These are phyloP conservation scores for Harpagoxenus sublaevis DNA, from an alignment of 2,888 invertebrate species.

Conservation along the genomic window DNA sequence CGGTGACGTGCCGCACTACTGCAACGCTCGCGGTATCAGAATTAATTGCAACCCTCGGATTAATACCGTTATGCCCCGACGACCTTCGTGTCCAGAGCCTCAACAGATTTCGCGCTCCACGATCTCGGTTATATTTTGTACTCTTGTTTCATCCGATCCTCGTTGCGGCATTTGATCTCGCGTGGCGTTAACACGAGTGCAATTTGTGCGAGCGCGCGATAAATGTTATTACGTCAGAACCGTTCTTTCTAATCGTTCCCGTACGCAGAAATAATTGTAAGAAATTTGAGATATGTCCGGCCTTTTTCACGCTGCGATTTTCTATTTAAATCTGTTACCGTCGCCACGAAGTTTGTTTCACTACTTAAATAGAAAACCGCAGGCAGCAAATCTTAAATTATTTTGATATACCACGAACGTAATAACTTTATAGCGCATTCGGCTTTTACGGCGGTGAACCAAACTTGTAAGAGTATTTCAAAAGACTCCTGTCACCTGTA, in stretches of 20 bases:
- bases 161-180: slow-evolving; percentile 26
- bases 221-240: slow-evolving; percentile 42
- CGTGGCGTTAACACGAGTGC: slow-evolving; percentile 24
- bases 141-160: slow-evolving; percentile 61
- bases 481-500: slow-evolving; percentile 36
- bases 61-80: slow-evolving; percentile 72
- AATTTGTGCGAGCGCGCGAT: slow-evolving; percentile 46
- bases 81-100: slow-evolving; percentile 64
- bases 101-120: slow-evolving; percentile 62
- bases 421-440: not conserved
- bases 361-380: not conserved
- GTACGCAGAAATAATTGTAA: slow-evolving; percentile 6
- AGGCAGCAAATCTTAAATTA: not conserved
- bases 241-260: slow-evolving; percentile 14
- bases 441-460: slow-evolving; percentile 9
- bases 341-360: not conserved
- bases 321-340: not conserved
- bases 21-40: slow-evolving; percentile 64
- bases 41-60: slow-evolving; percentile 76
- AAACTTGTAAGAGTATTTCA: slow-evolving; percentile 15
- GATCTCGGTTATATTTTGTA: slow-evolving; percentile 64
- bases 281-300: not conserved
- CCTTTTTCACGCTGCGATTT: slow-evolving; percentile 15
- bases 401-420: not conserved
- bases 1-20: slow-evolving; percentile 33